Evolutionary conservation across 2,797 vertebrate genomes (phyloP), one percentile per base, ranked within the genome.

Genomic region (Scarus forsteni): DNA sequence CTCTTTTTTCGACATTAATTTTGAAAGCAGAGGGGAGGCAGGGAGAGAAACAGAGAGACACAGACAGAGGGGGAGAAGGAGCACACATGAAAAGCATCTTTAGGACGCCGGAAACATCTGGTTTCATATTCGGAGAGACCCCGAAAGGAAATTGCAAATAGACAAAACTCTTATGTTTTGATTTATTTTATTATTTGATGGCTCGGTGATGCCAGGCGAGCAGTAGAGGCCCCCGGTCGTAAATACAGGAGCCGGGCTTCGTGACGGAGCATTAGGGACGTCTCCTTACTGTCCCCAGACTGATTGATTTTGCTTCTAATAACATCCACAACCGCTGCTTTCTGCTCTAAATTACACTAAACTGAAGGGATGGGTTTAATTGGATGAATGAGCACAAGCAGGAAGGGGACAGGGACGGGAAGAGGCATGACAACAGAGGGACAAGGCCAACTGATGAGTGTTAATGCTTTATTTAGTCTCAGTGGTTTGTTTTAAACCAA

Each of bases 151-250:
- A 98, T 98, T 98, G 95, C 95, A 94, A 89, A 94, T 96, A 95
- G 95, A 96, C 94, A 95, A 95, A 97, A 96, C 95, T 96, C 95
- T 96, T 96, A 92, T 96, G 96, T 96, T 98, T 97, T 96, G 96
- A 96, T 97, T 97, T 96, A 97, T 95, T 95, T 95, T 95, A 96
- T 96, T 96, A 96, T 96, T 95, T 92, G 93, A 96, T 90, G 92
- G 95, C 86, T 83, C 91, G 90, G 93, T 85, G 85, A 93, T 95
- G 96, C 95, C 93, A 96, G 94, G 94, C 94, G 93, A 89, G 91
- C 93, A 93, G 94, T 86, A 92, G 92, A 92, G 92, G 81, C 95
- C 95, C 92, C 93, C 81, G 93, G 95, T 93, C 91, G 91, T 96
- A 95, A 95, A 97, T 95, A 87, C 60, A 53, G 80, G 75, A 74